A percentile compares a stretch with the other conserved stretches of the same genome.
These are phyloP conservation scores for Coilia nasus DNA, from an alignment of 2,797 vertebrate species.

Conservation along the genomic window DNA sequence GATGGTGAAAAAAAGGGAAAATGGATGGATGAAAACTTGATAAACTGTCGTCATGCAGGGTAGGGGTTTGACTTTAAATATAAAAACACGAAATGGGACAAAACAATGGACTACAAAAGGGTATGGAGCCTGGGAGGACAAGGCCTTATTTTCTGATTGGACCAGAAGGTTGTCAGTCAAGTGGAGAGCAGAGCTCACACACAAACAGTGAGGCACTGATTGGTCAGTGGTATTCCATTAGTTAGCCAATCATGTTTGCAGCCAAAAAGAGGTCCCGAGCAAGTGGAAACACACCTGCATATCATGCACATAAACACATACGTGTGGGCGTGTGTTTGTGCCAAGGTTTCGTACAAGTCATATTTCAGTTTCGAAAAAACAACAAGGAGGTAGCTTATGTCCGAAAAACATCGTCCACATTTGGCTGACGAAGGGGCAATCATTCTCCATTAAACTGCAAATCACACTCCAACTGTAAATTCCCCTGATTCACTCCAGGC, in stretches of 20 bases:
- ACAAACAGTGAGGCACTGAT: not conserved
- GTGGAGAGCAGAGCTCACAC: conserved; percentile 17
- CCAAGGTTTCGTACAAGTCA: not conserved
- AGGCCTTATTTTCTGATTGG: conserved; percentile 31
- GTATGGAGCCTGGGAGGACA: conserved; percentile 35
- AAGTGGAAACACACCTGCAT: not conserved
- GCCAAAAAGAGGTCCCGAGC: not conserved
- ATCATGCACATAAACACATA: conserved; percentile 8
- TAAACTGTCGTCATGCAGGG: conserved; percentile 31
- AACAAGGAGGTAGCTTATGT: not conserved
- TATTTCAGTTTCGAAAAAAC: not conserved
- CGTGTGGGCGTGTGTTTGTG: not conserved
- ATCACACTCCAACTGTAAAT: conserved; percentile 18
- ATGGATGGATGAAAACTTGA: conserved; percentile 26
- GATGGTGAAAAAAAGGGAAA: conserved; percentile 5
- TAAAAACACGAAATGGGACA: conserved; percentile 38
- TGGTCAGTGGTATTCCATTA: not conserved
- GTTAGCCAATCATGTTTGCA: not conserved
- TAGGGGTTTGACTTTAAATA: conserved; percentile 37
- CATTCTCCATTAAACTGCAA: not conserved
- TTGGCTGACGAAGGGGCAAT: not conserved
- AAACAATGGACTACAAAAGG: conserved; percentile 29
- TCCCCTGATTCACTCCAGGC: not conserved
- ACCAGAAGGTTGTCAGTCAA: conserved; percentile 25
- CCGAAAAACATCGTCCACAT: not conserved